Evolutionary conservation across 2,113 vertebrate species (phyloP), one percentile per base, ranked within the genome.

Genomic region (Salvelinus fontinalis): DNA sequence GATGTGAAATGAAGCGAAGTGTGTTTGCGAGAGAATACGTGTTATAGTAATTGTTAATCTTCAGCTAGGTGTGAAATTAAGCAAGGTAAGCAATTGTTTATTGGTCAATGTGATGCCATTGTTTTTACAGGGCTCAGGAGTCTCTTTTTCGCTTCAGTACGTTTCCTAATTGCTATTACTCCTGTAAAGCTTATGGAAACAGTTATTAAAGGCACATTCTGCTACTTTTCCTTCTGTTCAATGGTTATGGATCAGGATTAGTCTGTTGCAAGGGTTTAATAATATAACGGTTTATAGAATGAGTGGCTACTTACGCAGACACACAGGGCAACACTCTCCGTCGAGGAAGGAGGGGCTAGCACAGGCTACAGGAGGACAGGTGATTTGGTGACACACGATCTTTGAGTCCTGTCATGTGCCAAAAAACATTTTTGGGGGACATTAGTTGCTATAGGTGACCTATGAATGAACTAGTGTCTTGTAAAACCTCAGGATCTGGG

Each of bases 241-340:
- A 54, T 18, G 39, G 39, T 44, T 1, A 44, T 44, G 39, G 9
- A 2, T 44, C 39, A 44, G 9, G 39, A 44, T 44, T 44, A 44
- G 39, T 2, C 39, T 44, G 8, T 44, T 44, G 39, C 39, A 44
- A 44, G 39, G 39, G 39, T 54, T 54, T 14, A 29, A 26, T 69
- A 62, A 1, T 39, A 39, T 7, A 39, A 39, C 9, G 9, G n/a
- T 64, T 54, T 70, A 59, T 62, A 29, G 22, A 7, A 22, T 64
- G 31, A 18, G 24, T 64, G 59, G 51, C 9, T 87, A 96, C 97
- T 98, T 85, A 99, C 98, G 79, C 22, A 94, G 83, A 80, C 98
- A 99, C 39, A 95, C 89, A 0, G 97, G 97, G 64, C 98, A 99
- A 87, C 98, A 99, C 78, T 99, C 96, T 0, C 94, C 97, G 22